Evolutionary conservation across 2,113 vertebrate genomes (phyloP).

Genomic region (Syngnathus floridae): DNA sequence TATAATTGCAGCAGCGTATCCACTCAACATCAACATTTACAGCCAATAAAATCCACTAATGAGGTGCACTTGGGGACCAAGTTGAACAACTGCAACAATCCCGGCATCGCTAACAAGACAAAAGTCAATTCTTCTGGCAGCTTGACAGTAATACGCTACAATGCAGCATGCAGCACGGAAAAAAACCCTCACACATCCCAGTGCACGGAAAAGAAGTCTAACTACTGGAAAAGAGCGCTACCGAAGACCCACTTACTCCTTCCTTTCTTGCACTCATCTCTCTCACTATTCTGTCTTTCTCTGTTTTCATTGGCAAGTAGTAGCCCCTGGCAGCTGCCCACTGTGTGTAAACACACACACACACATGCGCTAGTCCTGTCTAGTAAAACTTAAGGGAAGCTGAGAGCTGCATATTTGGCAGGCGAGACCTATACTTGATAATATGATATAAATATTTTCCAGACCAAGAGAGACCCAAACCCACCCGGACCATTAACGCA

Average conservation of each 20-base stretch:
- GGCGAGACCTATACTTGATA: constrained; percentile 60
- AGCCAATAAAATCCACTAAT: constrained; percentile 15
- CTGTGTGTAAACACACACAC: constrained; percentile 35
- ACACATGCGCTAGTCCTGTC: constrained; percentile 25
- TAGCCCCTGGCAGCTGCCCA: constrained; percentile 59
- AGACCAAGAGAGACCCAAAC: constrained; percentile 38
- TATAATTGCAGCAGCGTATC: constrained; percentile 8
- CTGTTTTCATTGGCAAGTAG: constrained; percentile 33
- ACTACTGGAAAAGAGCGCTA: constrained; percentile 10
- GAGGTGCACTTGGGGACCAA: constrained; percentile 9
- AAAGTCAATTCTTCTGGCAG: constrained; percentile 4
- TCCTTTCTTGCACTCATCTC: constrained; percentile 21
- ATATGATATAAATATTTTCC: constrained; percentile 52
- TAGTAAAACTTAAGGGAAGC: constrained; percentile 48
- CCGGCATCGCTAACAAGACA: constrained; percentile 7
- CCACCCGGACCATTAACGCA: constrained; percentile 33
- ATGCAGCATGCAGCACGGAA: constrained; percentile 8
- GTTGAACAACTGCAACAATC: constrained; percentile 9
- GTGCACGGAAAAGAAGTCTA: constrained; percentile 6
- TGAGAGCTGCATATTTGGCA: constrained; percentile 59
- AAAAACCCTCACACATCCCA: background rate
- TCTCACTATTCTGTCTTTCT: constrained; percentile 20
- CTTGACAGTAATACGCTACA: constrained; percentile 6
- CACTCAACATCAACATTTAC: constrained; percentile 2
- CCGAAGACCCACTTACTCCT: constrained; percentile 12